Conservation (phyloP, 2,888 invertebrate genomes). For the Salticus scenicus region DNA sequence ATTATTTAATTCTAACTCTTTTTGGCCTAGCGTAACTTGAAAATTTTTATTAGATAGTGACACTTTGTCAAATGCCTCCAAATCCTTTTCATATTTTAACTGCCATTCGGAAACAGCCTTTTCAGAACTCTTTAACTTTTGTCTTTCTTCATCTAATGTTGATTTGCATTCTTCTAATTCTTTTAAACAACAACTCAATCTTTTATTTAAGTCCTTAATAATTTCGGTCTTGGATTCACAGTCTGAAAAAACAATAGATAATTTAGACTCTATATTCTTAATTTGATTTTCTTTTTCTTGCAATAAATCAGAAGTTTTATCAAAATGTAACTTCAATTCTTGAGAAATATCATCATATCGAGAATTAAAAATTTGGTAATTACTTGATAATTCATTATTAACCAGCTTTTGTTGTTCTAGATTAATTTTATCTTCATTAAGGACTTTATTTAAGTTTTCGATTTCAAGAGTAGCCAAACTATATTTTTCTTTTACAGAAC, state of each 20-base stretch:
- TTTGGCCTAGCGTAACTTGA: neutral
- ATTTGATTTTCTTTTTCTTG: constrained; percentile 23
- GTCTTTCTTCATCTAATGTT: neutral
- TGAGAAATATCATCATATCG: neutral
- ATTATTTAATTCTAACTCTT: neutral
- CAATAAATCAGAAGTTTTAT: neutral
- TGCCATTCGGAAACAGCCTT: constrained; percentile 25
- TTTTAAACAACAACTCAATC: neutral
- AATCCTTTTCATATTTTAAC: constrained; percentile 9
- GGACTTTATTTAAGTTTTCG: neutral
- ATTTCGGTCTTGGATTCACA: constrained; percentile 25
- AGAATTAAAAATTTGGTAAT: constrained; percentile 4
- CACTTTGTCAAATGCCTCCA: neutral
- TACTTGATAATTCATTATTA: neutral
- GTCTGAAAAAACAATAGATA: neutral
- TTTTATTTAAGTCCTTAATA: constrained; percentile 16
- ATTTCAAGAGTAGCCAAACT: neutral
- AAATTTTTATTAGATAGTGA: neutral
- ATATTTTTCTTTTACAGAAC: neutral
- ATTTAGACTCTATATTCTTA: constrained; percentile 28
- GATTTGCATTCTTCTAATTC: neutral
- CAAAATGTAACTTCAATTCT: neutral
- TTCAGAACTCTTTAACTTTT: constrained; percentile 8
- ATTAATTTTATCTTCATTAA: constrained; percentile 33
- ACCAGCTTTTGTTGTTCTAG: neutral